Percentiles rank a stretch among this genome's conserved stretches.
These are phyloP conservation scores for Tonatia bakeri DNA, from an alignment of 2,113 vertebrate genomes.

Conservation along the genomic window DNA sequence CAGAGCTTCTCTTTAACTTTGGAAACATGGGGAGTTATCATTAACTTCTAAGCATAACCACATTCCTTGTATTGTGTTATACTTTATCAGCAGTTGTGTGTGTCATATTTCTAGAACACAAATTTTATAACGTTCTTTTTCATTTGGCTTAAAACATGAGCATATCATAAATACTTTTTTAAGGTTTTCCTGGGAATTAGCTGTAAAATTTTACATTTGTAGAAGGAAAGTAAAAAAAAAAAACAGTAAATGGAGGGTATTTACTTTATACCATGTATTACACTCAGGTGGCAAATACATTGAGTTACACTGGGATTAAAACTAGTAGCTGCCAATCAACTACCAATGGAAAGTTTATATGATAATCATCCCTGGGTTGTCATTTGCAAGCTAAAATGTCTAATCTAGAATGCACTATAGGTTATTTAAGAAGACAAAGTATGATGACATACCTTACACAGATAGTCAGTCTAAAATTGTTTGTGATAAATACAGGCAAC, in stretches of 20 bases:
- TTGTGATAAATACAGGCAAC: background rate
- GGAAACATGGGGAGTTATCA: background rate
- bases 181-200: background rate
- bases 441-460: background rate
- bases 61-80: background rate
- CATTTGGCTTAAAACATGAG: background rate
- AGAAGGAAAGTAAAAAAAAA: background rate
- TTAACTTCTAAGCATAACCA: background rate
- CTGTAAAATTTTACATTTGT: constrained; percentile 5
- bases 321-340: background rate
- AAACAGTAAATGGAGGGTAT: background rate
- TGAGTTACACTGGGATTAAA: background rate
- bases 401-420: background rate
- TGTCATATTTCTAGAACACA: background rate
- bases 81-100: background rate
- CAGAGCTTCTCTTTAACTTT: background rate
- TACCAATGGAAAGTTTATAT: background rate
- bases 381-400: background rate
- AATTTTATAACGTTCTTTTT: background rate
- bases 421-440: background rate
- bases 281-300: background rate
- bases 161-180: background rate
- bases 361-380: background rate
- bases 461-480: background rate
- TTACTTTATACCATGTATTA: background rate